Evolutionary conservation across 2,888 invertebrate species (phyloP).

Genomic region (Lysandra coridon): DNA sequence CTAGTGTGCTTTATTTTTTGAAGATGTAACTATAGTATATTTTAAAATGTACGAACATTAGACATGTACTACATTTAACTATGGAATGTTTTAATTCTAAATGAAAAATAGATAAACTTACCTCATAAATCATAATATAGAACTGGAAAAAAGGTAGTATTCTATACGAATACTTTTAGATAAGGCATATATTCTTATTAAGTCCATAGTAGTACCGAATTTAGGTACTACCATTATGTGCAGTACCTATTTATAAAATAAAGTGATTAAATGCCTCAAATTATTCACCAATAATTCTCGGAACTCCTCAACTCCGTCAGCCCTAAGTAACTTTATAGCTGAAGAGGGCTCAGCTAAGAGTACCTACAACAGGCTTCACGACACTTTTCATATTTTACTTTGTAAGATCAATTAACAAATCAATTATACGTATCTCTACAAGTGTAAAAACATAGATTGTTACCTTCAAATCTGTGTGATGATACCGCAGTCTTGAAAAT

Average conservation of each 20-base stretch:
- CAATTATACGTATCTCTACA: background rate
- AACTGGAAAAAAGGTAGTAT: background rate
- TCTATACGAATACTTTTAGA: background rate
- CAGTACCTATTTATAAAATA: background rate
- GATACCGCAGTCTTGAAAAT: slow-evolving; percentile 37
- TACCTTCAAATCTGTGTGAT: slow-evolving; percentile 31
- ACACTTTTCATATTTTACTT: background rate
- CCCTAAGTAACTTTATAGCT: background rate
- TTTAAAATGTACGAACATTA: no score
- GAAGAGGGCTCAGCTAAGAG: background rate
- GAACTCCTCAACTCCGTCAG: slow-evolving; percentile 2
- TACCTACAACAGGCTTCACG: background rate
- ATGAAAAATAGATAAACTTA: no score
- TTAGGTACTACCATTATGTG: background rate
- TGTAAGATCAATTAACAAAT: background rate
- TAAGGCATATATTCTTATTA: background rate
- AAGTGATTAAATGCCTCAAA: background rate
- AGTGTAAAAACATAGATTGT: background rate
- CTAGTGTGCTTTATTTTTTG: no score
- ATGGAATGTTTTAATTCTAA: no score
- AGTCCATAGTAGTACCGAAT: no score
- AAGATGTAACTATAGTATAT: no score
- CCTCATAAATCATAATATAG: no score
- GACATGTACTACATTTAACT: no score
- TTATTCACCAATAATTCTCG: slow-evolving; percentile 7